A percentile compares a stretch with the other conserved stretches of the same genome.
phyloP scores from a whole-genome alignment of 2,888 invertebrate species.

The Diarsia mendica region DNA sequence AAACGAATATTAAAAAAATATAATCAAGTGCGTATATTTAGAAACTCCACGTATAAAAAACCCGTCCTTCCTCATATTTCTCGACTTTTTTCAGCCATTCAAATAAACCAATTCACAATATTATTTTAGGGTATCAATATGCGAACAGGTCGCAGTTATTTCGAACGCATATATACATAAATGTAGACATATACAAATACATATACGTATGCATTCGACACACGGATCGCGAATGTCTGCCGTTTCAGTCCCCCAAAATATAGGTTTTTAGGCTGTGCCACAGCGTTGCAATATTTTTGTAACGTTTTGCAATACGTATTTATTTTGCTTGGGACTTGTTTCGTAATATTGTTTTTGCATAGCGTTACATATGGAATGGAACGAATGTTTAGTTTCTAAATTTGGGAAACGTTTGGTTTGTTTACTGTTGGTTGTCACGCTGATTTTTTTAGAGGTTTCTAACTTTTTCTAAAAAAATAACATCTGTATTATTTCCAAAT shows the following conservation, averaged over 20 bases:
- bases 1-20: too few relatives aligned
- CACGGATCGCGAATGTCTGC: slow-evolving; percentile 31
- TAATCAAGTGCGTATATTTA: neutral
- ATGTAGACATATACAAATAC: neutral
- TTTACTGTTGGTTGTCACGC: neutral
- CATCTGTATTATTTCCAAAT: neutral
- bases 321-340: slow-evolving; percentile 54
- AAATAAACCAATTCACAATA: slow-evolving; percentile 16
- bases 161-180: slow-evolving; percentile 21
- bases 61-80: neutral
- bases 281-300: slow-evolving; percentile 48
- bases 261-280: slow-evolving; percentile 45
- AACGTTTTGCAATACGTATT: slow-evolving; percentile 59
- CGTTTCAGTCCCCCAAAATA: slow-evolving; percentile 47
- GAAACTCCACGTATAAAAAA: neutral
- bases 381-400: slow-evolving; percentile 58
- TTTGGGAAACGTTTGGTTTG: slow-evolving; percentile 39
- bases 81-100: neutral
- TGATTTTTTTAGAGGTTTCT: slow-evolving; percentile 8
- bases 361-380: slow-evolving; percentile 61
- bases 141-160: slow-evolving; percentile 31
- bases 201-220: slow-evolving; percentile 32
- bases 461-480: neutral
- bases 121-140: slow-evolving; percentile 44
- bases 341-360: slow-evolving; percentile 62